These are phyloP conservation scores for Elanus axillaris DNA, from an alignment of 2,113 vertebrate species.

Conservation along the genomic window DNA sequence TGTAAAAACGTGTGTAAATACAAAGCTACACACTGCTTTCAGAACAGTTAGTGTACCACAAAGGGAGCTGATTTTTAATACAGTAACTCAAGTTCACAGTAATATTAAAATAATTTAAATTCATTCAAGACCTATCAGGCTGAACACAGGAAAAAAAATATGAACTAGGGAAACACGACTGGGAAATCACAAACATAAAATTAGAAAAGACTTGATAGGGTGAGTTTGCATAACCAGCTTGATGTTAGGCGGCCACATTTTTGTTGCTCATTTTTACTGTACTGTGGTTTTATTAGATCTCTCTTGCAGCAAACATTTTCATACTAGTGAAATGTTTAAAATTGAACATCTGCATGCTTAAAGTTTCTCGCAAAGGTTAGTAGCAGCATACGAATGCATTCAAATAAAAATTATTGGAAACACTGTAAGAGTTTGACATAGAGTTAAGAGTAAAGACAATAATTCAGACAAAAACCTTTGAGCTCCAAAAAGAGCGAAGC, in stretches of 20 bases:
- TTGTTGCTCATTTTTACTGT: conserved; percentile 25
- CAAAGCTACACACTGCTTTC: background rate
- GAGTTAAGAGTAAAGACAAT: conserved; percentile 70
- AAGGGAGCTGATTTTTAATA: background rate
- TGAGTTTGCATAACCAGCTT: conserved; percentile 68
- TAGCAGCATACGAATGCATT: conserved; percentile 68
- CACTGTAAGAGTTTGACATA: conserved; percentile 55
- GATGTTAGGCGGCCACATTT: conserved; percentile 69
- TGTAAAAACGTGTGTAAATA: background rate
- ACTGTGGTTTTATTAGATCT: conserved; percentile 34
- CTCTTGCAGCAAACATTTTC: conserved; percentile 32
- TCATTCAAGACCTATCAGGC: background rate
- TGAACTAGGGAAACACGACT: background rate
- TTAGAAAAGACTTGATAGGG: conserved; percentile 65
- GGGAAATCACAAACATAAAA: conserved; percentile 80
- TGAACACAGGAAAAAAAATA: background rate
- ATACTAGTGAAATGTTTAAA: conserved; percentile 22
- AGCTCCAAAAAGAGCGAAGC: conserved; percentile 81
- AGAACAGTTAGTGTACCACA: background rate
- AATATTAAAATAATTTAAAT: background rate
- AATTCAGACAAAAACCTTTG: conserved; percentile 81
- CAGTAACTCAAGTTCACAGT: background rate
- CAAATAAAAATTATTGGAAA: conserved; percentile 57
- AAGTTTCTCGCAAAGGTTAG: conserved; percentile 70
- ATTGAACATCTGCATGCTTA: conserved; percentile 65